Evolutionary conservation across 2,797 vertebrate species (phyloP).

Genomic region (Peromyscus aztecus): DNA sequence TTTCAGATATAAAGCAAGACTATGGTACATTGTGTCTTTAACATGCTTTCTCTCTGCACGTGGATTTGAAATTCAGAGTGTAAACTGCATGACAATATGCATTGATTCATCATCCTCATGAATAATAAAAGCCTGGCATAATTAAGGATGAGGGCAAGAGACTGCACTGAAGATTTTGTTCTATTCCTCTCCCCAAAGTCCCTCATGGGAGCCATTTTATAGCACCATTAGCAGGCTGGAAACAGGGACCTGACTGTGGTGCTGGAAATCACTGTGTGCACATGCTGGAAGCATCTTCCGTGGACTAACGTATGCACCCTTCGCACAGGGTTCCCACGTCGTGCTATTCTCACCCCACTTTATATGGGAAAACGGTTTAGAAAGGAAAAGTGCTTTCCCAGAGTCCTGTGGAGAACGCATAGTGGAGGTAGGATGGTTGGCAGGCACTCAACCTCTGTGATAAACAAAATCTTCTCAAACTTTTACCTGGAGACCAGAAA

Average conservation of each 20-base stretch:
- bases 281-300: background rate
- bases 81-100: background rate
- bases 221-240: background rate
- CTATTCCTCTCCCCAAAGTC: background rate
- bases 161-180: background rate
- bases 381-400: background rate
- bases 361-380: background rate
- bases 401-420: background rate
- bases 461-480: fast-evolving
- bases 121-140: background rate
- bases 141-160: background rate
- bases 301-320: background rate
- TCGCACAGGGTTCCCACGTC: fast-evolving
- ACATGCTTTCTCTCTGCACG: background rate
- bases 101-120: background rate
- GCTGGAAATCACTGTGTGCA: background rate
- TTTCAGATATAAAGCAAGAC: background rate
- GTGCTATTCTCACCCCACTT: background rate
- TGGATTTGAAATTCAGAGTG: conserved; percentile 50
- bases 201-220: background rate
- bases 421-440: background rate
- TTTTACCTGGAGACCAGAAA: background rate
- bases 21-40: background rate
- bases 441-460: fast-evolving
- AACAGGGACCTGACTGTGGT: background rate